A percentile compares a stretch with the other conserved stretches of the same genome.
phyloP scores from a whole-genome alignment of 2,888 invertebrate genomes.

The Euspilapteryx auroguttella region DNA sequence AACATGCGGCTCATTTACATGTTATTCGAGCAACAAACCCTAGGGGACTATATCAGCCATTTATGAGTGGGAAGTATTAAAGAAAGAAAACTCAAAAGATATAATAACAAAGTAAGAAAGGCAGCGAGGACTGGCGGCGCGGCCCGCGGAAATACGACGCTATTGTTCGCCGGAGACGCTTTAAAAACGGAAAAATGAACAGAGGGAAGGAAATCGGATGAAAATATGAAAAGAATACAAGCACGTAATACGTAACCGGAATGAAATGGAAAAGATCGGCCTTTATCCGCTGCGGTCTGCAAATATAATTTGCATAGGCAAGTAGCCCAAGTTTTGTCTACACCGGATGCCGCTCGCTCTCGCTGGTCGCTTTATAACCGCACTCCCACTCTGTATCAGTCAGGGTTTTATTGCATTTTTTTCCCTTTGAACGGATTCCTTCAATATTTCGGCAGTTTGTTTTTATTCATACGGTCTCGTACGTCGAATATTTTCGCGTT shows the following conservation, averaged over 20 bases:
- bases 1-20: slow-evolving; percentile 59
- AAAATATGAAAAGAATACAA: slow-evolving; percentile 62
- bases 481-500: slow-evolving; percentile 54
- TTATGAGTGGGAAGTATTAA: slow-evolving; percentile 60
- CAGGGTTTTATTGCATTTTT: slow-evolving; percentile 53
- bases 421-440: slow-evolving; percentile 59
- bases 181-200: slow-evolving; percentile 53
- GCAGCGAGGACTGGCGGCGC: slow-evolving; percentile 53
- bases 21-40: slow-evolving; percentile 54
- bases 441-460: slow-evolving; percentile 57
- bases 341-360: slow-evolving; percentile 56
- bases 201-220: slow-evolving; percentile 60
- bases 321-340: slow-evolving; percentile 59
- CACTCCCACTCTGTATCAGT: slow-evolving; percentile 44
- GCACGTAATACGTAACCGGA: slow-evolving; percentile 33
- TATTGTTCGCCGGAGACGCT: slow-evolving; percentile 53
- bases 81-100: slow-evolving; percentile 54
- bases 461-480: slow-evolving; percentile 50
- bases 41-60: slow-evolving; percentile 56
- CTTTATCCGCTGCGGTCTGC: slow-evolving; percentile 50
- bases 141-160: slow-evolving; percentile 45
- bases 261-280: slow-evolving; percentile 59
- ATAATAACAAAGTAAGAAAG: slow-evolving; percentile 51
- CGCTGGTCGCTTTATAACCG: slow-evolving; percentile 57
- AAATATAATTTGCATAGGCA: slow-evolving; percentile 64